Base-by-base conservation (phyloP, 2,888 invertebrate species). In the Lasioglossum oenotherae region DNA sequence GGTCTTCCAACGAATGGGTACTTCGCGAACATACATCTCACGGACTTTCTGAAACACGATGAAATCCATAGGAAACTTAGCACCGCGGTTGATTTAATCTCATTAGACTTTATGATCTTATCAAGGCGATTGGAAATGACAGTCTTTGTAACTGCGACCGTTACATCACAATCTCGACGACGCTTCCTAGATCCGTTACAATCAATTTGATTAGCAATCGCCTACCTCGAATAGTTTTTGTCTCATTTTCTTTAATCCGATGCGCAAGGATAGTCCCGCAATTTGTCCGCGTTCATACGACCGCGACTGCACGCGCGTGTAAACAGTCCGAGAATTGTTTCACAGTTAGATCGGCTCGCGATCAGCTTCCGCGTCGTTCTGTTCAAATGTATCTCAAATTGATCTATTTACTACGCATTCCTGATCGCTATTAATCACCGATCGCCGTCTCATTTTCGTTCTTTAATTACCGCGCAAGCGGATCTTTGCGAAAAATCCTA, bases 101-200 rank as follows among this genome's bases (percentile, higher is more conserved):
- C 85, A 85, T 85, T 85, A 85, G 85, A 85, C 85, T 85, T 85
- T 85, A 85, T 80, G 85, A 85, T 85, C 73, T 80, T 80, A 85
- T 85, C 85, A 85, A 85, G 85, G 80, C 76, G 85, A 80, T 85
- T 85, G 73, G 85, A 85, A 85, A 85, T 85, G 85, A 85, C 85
- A 85, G 72, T 80, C 75, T 85, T 73, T 80, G 80, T 76, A 80
- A 85, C 73, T 49, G 71, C 53, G 75, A 67, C 69, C 19, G 81
- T 86, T 86, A 85, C 85, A 85, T 86, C 86, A 85, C 85, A 53
- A 75, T 78, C 80, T 38, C 14, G n/a, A 35, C 49, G 69, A 44
- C 67, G 79, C 85, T 85, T 85, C 85, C 85, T 86, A 81, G 86
- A 81, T 86, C 77, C 85, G 86, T 86, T 81, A 85, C 74, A 75